Conservation (phyloP, 2,113 vertebrate genomes). For the Charadrius vociferus region DNA sequence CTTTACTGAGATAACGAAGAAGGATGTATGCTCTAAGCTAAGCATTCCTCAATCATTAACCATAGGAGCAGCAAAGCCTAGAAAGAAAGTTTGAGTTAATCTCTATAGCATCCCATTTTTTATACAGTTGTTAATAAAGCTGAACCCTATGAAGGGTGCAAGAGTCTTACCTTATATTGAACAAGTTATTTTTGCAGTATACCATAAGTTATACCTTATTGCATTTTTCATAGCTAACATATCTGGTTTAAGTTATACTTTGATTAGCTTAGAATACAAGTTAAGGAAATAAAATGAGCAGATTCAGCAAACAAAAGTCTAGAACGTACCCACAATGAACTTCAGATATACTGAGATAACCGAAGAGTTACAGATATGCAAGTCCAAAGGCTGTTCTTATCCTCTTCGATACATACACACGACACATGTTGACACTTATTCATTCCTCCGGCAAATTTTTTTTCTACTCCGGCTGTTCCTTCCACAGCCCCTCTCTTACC, state of each 20-base stretch:
- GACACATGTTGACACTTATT: fast-evolving
- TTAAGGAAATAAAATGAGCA: not conserved
- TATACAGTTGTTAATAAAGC: not conserved
- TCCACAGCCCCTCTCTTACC: not conserved
- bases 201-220: not conserved
- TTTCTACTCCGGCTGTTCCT: not conserved
- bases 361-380: not conserved
- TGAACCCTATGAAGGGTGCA: not conserved
- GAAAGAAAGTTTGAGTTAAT: not conserved
- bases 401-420: not conserved
- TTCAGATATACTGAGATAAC: not conserved
- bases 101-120: not conserved
- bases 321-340: not conserved
- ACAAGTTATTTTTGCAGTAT: not conserved
- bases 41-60: not conserved
- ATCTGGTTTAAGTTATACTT: not conserved
- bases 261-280: not conserved
- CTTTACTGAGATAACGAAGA: not conserved
- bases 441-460: not conserved
- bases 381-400: not conserved
- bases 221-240: not conserved
- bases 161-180: not conserved
- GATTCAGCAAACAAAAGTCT: not conserved
- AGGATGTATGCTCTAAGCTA: not conserved
- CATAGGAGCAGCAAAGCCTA: not conserved